A percentile compares a stretch with the other conserved stretches of the same genome.
phyloP scores from a whole-genome alignment of 1,140 invertebrate genomes.

The Leptinotarsa undecemlineata region DNA sequence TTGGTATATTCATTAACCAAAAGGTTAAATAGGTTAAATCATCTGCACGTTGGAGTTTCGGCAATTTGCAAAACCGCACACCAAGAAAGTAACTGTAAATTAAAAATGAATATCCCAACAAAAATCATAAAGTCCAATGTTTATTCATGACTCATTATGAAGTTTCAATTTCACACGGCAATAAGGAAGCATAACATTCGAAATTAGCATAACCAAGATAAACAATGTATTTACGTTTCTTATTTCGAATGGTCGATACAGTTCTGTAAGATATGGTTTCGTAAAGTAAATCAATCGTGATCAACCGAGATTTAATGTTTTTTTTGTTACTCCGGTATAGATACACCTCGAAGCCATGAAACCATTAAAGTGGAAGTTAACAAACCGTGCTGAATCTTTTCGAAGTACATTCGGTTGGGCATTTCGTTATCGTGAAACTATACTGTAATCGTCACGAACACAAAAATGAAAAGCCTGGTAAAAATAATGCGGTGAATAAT shows the following conservation, averaged over 20 bases:
- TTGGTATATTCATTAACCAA: no score
- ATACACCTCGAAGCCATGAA: not conserved
- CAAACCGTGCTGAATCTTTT: not conserved
- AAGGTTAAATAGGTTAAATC: no score
- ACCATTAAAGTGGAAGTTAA: not conserved
- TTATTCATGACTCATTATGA: not conserved
- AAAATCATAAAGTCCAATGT: not conserved
- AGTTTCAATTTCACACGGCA: constrained; percentile 1
- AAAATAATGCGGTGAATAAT: not conserved
- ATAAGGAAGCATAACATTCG: not conserved
- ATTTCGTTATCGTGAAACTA: not conserved
- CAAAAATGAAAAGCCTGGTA: not conserved
- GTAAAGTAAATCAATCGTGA: not conserved
- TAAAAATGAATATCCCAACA: not conserved
- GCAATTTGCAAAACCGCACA: no score
- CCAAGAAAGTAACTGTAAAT: not conserved
- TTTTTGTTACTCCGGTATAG: not conserved
- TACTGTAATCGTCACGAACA: not conserved
- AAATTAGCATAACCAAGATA: constrained; percentile 3
- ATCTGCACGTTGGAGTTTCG: no score
- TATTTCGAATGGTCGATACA: not conserved
- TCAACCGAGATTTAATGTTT: not conserved
- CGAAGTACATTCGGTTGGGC: not conserved
- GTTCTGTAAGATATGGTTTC: not conserved
- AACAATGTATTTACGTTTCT: not conserved